Percentiles rank a stretch among this genome's conserved stretches.
These are phyloP conservation scores for Mnemiopsis leidyi DNA, from an alignment of 37 sponge, comb jelly and placozoan genomes.

Conservation along the genomic window DNA sequence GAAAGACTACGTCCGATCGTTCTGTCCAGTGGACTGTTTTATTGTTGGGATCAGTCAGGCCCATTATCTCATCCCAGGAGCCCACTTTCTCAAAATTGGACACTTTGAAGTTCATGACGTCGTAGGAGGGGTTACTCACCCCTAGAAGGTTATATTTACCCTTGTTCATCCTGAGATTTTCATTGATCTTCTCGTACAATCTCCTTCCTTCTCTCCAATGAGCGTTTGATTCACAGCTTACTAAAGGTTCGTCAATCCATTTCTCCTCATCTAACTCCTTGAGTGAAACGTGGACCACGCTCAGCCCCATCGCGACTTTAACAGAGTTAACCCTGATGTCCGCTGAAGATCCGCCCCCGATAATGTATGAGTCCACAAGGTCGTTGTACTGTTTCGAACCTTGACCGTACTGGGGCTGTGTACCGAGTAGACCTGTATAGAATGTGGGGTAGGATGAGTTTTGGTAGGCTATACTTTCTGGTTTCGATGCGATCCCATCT, in stretches of 20 bases:
- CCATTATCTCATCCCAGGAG: neutral
- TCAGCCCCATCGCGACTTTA: neutral
- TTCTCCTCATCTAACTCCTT: neutral
- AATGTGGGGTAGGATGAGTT: neutral
- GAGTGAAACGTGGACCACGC: neutral
- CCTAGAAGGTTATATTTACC: too few relatives aligned
- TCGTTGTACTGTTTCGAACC: neutral
- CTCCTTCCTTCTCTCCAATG: neutral
- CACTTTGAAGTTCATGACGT: slow-evolving; percentile 16
- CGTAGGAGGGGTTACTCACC: neutral
- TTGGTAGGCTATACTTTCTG: neutral
- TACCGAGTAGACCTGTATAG: neutral
- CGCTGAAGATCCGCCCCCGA: neutral
- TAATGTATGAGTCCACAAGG: neutral
- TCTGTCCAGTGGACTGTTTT: neutral
- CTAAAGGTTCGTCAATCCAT: neutral
- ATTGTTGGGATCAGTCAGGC: neutral
- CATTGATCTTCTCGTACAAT: neutral
- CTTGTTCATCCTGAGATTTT: neutral
- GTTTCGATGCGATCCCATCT: neutral
- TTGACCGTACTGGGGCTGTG: neutral
- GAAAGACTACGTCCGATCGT: neutral
- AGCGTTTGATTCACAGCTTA: neutral
- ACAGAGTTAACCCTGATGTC: neutral
- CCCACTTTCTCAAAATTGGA: neutral